phyloP scores from a whole-genome alignment of 1,140 invertebrate genomes.

The Linepithema humile region DNA sequence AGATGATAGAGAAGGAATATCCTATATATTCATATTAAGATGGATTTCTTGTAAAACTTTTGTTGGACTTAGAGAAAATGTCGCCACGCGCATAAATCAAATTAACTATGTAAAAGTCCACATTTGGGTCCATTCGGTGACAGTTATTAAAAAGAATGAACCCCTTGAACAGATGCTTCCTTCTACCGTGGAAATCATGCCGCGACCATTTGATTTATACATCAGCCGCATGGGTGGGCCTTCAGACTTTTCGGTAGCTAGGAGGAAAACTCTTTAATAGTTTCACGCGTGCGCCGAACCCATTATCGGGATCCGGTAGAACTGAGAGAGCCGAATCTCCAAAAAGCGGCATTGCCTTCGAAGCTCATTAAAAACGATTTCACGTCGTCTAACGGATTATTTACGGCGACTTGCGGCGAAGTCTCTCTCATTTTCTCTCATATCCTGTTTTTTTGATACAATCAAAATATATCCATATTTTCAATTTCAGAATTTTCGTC shows the following conservation, averaged over 20 bases:
- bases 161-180: conserved; percentile 62
- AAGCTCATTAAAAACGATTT: conserved; percentile 51
- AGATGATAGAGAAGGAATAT: background rate
- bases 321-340: conserved; percentile 33
- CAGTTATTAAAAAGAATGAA: conserved; percentile 72
- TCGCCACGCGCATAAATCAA: conserved; percentile 62
- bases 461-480: background rate
- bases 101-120: conserved; percentile 62
- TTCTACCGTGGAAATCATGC: conserved; percentile 60
- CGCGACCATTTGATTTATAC: conserved; percentile 66
- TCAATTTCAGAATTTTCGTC: background rate
- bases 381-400: background rate
- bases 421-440: background rate
- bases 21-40: conserved; percentile 11
- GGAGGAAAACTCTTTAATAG: conserved; percentile 70
- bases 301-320: conserved; percentile 34
- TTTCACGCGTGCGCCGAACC: conserved; percentile 46
- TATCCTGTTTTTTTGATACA: too few relatives aligned
- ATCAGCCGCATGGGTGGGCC: conserved; percentile 66
- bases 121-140: conserved; percentile 59
- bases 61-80: conserved; percentile 19
- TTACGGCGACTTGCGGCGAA: background rate
- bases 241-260: conserved; percentile 63
- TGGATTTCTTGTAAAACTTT: conserved; percentile 33
- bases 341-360: conserved; percentile 7